phyloP scores from a whole-genome alignment of 92 coral and sea anemone genomes.

The Heteractis magnifica region DNA sequence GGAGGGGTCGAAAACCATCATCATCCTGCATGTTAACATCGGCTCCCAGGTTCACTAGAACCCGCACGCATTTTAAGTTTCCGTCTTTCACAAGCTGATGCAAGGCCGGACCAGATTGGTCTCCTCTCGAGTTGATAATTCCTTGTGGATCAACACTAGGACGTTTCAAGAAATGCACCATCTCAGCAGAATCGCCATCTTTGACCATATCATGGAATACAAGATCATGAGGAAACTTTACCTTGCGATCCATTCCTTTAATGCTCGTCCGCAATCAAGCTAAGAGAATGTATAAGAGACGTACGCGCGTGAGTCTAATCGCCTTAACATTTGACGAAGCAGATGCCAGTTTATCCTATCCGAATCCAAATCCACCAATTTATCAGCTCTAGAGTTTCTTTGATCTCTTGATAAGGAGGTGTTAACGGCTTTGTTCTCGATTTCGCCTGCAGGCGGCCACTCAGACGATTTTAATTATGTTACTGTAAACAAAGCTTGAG shows the following conservation, averaged over 20 bases:
- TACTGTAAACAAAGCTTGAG: constrained; percentile 62
- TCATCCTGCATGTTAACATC: constrained; percentile 93
- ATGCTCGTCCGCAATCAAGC: neutral
- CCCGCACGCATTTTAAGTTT: constrained; percentile 94
- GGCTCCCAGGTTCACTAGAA: constrained; percentile 86
- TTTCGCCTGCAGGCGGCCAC: constrained; percentile 51
- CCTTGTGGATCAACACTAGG: constrained; percentile 93
- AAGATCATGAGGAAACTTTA: constrained; percentile 91
- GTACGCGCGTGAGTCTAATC: neutral
- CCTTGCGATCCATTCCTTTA: constrained; percentile 60
- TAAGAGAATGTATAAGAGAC: constrained; percentile 1
- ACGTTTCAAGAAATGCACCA: constrained; percentile 83
- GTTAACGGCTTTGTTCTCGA: constrained; percentile 49
- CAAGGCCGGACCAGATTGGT: constrained; percentile 74
- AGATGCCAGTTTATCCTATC: neutral
- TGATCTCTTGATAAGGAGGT: constrained; percentile 24
- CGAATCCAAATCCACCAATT: neutral
- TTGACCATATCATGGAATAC: constrained; percentile 95
- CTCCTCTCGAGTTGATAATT: constrained; percentile 69
- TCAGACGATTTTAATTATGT: constrained; percentile 57
- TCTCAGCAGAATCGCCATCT: constrained; percentile 95
- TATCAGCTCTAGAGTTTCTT: constrained; percentile 5
- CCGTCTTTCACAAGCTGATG: constrained; percentile 94
- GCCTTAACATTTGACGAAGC: constrained; percentile 4
- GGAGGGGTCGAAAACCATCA: constrained; percentile 83